Base-by-base conservation (phyloP, 2,113 vertebrate species). In the Brachypodius melanocephalos region DNA sequence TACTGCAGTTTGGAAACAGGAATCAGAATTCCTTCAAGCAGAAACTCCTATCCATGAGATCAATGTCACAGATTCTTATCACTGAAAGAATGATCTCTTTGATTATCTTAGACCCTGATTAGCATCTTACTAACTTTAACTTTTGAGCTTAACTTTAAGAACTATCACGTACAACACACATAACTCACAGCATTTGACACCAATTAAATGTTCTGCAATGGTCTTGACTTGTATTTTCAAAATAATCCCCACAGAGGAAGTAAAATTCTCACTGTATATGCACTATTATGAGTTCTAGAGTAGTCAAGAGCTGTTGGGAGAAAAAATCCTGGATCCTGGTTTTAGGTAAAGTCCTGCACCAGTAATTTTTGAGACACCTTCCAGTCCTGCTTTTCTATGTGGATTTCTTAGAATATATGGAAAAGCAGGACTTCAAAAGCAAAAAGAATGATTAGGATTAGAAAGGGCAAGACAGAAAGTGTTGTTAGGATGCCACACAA, bases 151-250 rank as follows among this genome's bases (percentile, higher is more conserved):
- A 83, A 28, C 21, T 45, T 72, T 3, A 49, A 90, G 17, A 52
- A 12, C 16, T 34, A 12, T 13, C 43, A 55, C 34, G 40, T 85
- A 43, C 67, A 46, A 83, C 0, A 0, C 26, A 51, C 32, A 10
- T 22, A 36, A 59, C 58, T 63, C 36, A 58, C 45, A 58, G 32
- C 16, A 51, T 38, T 18, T 46, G 63, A 21, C 32, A 31, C 34
- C 24, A 32, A 0, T 69, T 28, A 28, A 86, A 61, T 38, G 38
- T 68, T 52, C 69, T 66, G 73, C 63, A 55, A 21, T 12, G 31
- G 2, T 31, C 25, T 28, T 73, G 31, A 14, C 42, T 43, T n/a
- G 6, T 17, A 24, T 57, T 66, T 69, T n/a, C 49, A 69, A 77
- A 80, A 36, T 19, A 49, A 78, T 15, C 15, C 43, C 14, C 42